These are phyloP conservation scores for Paracanthobrama guichenoti DNA, from an alignment of 2,113 vertebrate genomes.

Conservation along the genomic window DNA sequence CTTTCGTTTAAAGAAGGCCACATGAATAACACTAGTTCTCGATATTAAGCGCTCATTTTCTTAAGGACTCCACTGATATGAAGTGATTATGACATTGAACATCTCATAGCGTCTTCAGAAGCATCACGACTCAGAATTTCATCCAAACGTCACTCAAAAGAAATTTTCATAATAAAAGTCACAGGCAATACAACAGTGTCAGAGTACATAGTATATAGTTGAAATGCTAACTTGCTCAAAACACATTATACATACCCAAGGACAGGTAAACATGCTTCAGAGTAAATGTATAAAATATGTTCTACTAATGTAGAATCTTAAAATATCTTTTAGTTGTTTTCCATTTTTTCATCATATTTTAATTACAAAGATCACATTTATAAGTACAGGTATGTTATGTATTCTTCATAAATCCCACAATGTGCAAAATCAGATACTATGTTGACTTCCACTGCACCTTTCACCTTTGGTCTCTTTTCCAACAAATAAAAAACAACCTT, in stretches of 20 bases:
- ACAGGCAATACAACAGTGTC: neutral
- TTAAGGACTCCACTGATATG: neutral
- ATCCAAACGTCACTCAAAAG: neutral
- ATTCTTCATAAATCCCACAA: neutral
- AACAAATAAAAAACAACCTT: neutral
- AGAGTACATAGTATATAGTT: neutral
- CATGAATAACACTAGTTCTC: slow-evolving; percentile 53
- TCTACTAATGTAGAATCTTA: slow-evolving; percentile 6
- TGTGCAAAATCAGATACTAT: slow-evolving; percentile 11
- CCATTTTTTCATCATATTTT: neutral
- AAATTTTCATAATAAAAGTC: neutral
- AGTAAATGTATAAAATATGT: slow-evolving; percentile 31
- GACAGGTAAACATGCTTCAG: neutral
- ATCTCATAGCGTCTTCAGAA: neutral
- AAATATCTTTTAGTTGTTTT: neutral
- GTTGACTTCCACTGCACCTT: neutral
- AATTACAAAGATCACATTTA: slow-evolving; percentile 9
- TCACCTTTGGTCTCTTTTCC: slow-evolving; percentile 40
- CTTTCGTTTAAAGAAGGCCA: slow-evolving; percentile 68
- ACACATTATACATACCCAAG: neutral
- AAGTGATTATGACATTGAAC: neutral
- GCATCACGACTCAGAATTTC: neutral
- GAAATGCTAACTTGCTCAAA: neutral
- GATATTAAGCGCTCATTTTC: slow-evolving; percentile 35
- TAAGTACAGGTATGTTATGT: neutral